phyloP scores from a whole-genome alignment of 2,113 vertebrate species.

The Harpagus bidentatus region DNA sequence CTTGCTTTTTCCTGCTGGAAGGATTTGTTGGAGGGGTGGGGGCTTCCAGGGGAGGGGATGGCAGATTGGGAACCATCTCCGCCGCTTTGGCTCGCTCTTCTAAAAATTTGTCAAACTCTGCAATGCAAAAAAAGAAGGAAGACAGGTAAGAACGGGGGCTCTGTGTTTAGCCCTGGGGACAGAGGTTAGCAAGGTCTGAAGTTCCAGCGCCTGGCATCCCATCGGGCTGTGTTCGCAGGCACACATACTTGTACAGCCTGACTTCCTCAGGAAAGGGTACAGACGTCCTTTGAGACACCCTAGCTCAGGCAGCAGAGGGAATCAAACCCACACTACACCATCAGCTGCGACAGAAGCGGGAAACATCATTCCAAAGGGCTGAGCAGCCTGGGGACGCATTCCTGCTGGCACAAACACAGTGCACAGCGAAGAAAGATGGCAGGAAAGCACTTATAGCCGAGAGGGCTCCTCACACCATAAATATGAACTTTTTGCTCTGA shows the following conservation, averaged over 20 bases:
- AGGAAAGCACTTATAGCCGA: neutral
- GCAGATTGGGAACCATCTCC: conserved; percentile 86
- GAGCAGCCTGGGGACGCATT: neutral
- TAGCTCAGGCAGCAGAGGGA: conserved; percentile 15
- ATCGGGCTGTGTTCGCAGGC: neutral
- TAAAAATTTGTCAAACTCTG: conserved; percentile 97
- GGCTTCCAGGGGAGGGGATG: conserved; percentile 81
- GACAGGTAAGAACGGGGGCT: neutral
- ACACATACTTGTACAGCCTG: neutral
- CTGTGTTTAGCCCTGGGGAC: neutral
- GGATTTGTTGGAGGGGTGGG: conserved; percentile 67
- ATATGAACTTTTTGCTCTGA: neutral
- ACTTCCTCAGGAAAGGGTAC: neutral
- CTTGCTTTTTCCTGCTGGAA: conserved; percentile 82
- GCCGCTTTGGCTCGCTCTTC: conserved; percentile 97
- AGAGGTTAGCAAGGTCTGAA: neutral
- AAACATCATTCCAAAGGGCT: conserved; percentile 48
- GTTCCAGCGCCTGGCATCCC: neutral
- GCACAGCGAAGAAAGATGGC: neutral
- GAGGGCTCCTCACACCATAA: neutral
- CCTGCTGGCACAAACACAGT: neutral
- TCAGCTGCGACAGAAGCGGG: neutral
- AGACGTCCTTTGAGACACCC: neutral
- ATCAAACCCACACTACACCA: neutral
- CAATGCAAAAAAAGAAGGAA: conserved; percentile 35